These are phyloP conservation scores for Panzeria rudis DNA, from an alignment of 2,888 invertebrate species.

Conservation along the genomic window DNA sequence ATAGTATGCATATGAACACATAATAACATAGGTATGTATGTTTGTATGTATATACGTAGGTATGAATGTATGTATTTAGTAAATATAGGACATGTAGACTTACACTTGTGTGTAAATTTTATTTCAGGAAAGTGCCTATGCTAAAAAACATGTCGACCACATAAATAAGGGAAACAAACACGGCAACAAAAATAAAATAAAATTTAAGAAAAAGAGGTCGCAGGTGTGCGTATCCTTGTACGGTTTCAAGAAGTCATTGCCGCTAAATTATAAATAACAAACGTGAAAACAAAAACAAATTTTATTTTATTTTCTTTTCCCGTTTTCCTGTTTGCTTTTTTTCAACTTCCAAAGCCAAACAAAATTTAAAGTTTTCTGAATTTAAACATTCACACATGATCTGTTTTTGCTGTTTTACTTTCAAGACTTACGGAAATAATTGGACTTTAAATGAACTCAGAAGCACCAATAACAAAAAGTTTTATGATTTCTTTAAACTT, in stretches of 20 bases:
- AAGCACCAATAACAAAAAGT: constrained; percentile 22
- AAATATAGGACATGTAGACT: constrained; percentile 28
- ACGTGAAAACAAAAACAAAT: constrained; percentile 57
- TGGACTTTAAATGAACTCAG: constrained; percentile 40
- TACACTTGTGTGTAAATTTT: constrained; percentile 23
- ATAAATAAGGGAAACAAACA: constrained; percentile 35
- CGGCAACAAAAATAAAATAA: constrained; percentile 5
- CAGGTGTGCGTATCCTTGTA: constrained; percentile 69
- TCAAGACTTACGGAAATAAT: constrained; percentile 60
- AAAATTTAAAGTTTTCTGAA: constrained; percentile 36
- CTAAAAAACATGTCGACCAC: constrained; percentile 12
- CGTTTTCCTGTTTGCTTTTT: constrained; percentile 28
- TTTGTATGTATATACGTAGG: too few species aligned
- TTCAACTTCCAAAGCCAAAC: constrained; percentile 17
- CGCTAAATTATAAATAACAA: constrained; percentile 61
- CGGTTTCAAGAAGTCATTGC: constrained; percentile 70
- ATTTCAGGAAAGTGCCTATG: constrained; percentile 21
- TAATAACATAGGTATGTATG: not conserved
- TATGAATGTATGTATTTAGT: constrained; percentile 1
- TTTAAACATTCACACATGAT: constrained; percentile 34
- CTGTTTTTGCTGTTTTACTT: constrained; percentile 46
- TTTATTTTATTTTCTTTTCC: constrained; percentile 25
- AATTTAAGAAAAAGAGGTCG: constrained; percentile 52
- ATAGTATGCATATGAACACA: too few species aligned
- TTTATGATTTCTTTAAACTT: constrained; percentile 50